Conservation (phyloP, 2,888 invertebrate species). For the Saturnia pavonia region DNA sequence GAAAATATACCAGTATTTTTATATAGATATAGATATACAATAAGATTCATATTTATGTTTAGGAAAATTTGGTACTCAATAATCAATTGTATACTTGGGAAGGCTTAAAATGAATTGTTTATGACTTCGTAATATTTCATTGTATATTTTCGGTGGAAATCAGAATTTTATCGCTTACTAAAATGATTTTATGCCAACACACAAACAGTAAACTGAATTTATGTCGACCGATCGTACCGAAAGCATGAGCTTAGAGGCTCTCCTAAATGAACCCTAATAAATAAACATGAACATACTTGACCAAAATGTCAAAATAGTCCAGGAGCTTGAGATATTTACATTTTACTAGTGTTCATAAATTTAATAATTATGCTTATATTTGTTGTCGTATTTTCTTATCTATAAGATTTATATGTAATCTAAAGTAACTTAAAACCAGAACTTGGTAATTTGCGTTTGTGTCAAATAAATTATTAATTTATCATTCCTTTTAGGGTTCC, state of each 20-base stretch:
- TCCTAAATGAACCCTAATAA: constrained; percentile 54
- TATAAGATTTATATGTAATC: too few species aligned
- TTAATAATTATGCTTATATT: neutral
- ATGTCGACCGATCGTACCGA: constrained; percentile 35
- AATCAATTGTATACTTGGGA: neutral
- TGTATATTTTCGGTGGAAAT: constrained; percentile 19
- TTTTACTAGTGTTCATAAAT: neutral
- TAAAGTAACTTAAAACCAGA: too few species aligned
- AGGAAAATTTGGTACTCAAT: too few species aligned
- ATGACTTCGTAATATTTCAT: constrained; percentile 17
- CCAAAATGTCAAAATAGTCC: constrained; percentile 37
- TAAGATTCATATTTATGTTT: too few species aligned
- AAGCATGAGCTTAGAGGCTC: constrained; percentile 24
- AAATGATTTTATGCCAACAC: constrained; percentile 28
- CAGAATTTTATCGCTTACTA: constrained; percentile 23
- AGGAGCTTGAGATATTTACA: constrained; percentile 7
- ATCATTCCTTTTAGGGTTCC: too few species aligned
- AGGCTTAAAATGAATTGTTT: neutral
- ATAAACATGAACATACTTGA: constrained; percentile 61
- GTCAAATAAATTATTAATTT: too few species aligned
- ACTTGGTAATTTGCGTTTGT: too few species aligned
- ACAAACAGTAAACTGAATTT: constrained; percentile 41
- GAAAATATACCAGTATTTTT: too few species aligned
- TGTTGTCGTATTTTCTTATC: neutral
- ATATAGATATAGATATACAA: too few species aligned